Conservation (phyloP, 2,113 vertebrate genomes). For the Dromiciops gliroides region DNA sequence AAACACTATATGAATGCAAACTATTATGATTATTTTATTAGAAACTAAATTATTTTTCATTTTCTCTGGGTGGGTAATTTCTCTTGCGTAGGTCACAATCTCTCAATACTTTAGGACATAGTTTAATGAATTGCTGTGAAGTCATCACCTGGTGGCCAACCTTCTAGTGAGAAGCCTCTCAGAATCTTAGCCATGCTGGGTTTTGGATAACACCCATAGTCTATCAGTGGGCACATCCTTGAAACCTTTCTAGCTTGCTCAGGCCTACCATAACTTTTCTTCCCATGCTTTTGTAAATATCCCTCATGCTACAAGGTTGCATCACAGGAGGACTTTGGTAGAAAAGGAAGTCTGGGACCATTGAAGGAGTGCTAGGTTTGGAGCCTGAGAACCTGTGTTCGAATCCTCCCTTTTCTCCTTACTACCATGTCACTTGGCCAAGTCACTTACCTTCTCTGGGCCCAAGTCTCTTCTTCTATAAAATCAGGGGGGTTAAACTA, state of each 20-base stretch:
- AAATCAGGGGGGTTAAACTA: neutral
- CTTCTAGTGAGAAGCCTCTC: neutral
- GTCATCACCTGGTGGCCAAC: neutral
- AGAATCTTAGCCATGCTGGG: neutral
- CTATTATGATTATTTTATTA: neutral
- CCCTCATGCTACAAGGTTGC: neutral
- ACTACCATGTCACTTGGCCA: neutral
- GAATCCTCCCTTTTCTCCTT: neutral
- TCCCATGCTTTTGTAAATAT: no score
- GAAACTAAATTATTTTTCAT: neutral
- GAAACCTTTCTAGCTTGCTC: neutral
- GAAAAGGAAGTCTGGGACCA: neutral
- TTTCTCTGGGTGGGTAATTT: neutral
- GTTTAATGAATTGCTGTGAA: neutral
- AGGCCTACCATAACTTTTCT: neutral
- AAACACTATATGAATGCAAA: neutral
- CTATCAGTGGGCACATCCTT: no score
- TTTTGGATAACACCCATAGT: neutral
- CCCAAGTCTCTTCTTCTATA: neutral
- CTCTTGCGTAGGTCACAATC: neutral
- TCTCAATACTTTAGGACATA: neutral
- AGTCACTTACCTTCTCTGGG: neutral
- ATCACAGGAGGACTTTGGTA: neutral
- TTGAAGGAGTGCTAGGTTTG: neutral
- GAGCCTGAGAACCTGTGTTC: neutral